Percentiles rank a stretch among this genome's conserved stretches.
These are phyloP conservation scores for Echinometra lucunter DNA, from an alignment of 53 echinoderm and acorn worm genomes.

Conservation along the genomic window DNA sequence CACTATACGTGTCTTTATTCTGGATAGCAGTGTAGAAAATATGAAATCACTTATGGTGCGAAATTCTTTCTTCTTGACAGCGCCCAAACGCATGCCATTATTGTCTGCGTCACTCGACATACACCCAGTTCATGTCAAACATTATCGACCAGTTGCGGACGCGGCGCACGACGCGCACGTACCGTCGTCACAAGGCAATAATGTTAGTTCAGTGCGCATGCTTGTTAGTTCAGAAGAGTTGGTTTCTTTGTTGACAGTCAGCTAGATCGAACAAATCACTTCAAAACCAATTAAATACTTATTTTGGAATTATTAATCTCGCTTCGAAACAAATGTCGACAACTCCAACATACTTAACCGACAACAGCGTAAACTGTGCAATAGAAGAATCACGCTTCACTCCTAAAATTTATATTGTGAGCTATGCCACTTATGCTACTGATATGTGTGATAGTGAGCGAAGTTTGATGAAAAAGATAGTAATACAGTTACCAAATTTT, in stretches of 20 bases:
- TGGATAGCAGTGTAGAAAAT: neutral
- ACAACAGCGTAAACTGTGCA: neutral
- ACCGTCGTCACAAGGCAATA: neutral
- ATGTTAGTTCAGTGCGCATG: neutral
- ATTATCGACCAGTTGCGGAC: slow-evolving; percentile 21
- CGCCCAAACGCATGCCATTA: slow-evolving; percentile 9
- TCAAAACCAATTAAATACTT: neutral
- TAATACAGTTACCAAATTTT: neutral
- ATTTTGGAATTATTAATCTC: neutral
- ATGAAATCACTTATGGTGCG: neutral
- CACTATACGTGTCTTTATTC: neutral
- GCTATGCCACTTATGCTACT: neutral
- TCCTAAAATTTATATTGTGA: neutral
- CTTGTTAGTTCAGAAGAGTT: neutral
- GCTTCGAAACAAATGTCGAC: neutral
- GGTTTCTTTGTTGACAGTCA: neutral
- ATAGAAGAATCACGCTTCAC: neutral
- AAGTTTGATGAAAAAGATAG: neutral
- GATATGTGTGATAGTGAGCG: neutral
- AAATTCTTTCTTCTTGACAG: slow-evolving; percentile 23
- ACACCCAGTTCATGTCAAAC: slow-evolving; percentile 15
- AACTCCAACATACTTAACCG: neutral
- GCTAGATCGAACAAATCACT: neutral
- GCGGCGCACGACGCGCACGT: neutral
- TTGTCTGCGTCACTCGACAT: slow-evolving; percentile 10